These are phyloP conservation scores for Macroramphosus scolopax DNA, from an alignment of 2,797 vertebrate genomes.

Conservation along the genomic window DNA sequence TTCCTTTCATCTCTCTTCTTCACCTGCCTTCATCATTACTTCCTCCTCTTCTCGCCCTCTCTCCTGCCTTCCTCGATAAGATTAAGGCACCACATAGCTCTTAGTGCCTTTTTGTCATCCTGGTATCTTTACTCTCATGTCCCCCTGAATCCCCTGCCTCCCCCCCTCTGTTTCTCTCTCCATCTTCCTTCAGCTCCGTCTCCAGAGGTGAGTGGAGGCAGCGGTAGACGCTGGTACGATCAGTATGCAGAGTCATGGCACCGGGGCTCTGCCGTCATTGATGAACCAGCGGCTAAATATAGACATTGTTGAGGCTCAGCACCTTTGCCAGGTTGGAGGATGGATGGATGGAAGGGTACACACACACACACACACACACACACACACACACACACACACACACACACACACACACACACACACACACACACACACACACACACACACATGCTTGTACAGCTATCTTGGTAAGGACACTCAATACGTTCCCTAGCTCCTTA, in stretches of 20 bases:
- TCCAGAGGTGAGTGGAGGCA: slow-evolving; percentile 44
- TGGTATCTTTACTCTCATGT: too few species aligned
- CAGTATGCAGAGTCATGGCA: slow-evolving; percentile 72
- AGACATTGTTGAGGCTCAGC: slow-evolving; percentile 63
- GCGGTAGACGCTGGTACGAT: slow-evolving; percentile 44
- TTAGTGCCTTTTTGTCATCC: too few species aligned
- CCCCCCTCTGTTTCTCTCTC: not conserved
- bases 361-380: slow-evolving; percentile 7
- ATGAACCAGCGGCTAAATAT: slow-evolving; percentile 71
- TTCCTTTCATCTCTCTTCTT: slow-evolving; percentile 47
- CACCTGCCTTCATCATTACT: too few species aligned
- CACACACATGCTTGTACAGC: slow-evolving; percentile 1
- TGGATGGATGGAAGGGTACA: slow-evolving; percentile 21
- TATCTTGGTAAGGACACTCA: too few species aligned
- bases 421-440: not conserved
- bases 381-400: slow-evolving; percentile 5
- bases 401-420: not conserved
- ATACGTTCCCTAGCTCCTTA: too few species aligned
- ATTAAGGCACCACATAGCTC: too few species aligned
- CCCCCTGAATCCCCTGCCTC: not conserved
- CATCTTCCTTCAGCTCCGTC: slow-evolving; percentile 13
- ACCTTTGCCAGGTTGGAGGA: slow-evolving; percentile 52
- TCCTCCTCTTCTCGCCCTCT: slow-evolving; percentile 12
- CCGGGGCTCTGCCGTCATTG: slow-evolving; percentile 62
- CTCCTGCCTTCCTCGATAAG: slow-evolving; percentile 18